phyloP scores from a whole-genome alignment of 2,113 vertebrate species.

The Cheirogaleus medius region DNA sequence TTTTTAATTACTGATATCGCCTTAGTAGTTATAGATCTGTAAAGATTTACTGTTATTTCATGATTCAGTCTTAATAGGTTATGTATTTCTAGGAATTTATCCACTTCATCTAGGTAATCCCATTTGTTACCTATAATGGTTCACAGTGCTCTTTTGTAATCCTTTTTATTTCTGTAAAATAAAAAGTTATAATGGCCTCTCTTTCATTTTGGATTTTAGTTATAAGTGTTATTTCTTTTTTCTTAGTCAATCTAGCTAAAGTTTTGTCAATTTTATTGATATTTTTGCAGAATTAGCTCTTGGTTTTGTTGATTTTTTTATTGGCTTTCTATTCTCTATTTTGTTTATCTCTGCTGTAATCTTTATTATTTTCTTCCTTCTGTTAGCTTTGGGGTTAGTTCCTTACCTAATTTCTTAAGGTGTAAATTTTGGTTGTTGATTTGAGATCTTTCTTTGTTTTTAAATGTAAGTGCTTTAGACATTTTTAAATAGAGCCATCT shows the following conservation, averaged over 20 bases:
- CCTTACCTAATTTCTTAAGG: neutral
- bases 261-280: neutral
- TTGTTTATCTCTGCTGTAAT: neutral
- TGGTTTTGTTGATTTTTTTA: neutral
- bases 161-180: neutral
- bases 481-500: neutral
- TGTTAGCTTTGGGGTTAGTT: neutral
- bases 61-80: neutral
- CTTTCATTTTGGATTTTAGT: neutral
- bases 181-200: neutral
- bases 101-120: neutral
- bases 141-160: neutral
- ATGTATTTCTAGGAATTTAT: neutral
- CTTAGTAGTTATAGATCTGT: neutral
- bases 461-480: neutral
- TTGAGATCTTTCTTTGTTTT: neutral
- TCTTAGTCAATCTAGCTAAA: neutral
- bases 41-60: neutral
- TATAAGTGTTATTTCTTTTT: neutral
- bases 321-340: neutral
- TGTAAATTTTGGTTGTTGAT: neutral
- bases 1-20: neutral
- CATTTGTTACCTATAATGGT: neutral
- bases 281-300: neutral
- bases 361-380: neutral